Conservation (phyloP, 2,888 invertebrate genomes). For the Xiphydria camelus region DNA sequence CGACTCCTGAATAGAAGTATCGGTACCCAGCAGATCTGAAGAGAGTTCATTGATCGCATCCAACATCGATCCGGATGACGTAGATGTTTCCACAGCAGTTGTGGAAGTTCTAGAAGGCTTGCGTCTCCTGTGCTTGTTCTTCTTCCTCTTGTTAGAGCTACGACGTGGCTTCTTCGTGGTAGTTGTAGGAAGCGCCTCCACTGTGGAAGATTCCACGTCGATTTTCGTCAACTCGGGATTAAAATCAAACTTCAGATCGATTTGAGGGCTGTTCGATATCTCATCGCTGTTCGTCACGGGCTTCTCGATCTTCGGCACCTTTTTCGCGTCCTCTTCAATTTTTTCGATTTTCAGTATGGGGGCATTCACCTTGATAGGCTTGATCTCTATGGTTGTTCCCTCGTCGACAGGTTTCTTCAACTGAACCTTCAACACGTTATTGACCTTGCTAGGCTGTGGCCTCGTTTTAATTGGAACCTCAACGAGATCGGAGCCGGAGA, state of each 20-base stretch:
- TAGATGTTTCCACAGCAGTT: constrained; percentile 30
- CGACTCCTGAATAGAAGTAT: constrained; percentile 50
- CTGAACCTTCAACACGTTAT: constrained; percentile 44
- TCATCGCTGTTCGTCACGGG: constrained; percentile 54
- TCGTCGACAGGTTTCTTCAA: constrained; percentile 42
- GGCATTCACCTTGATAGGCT: constrained; percentile 41
- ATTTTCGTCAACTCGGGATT: constrained; percentile 52
- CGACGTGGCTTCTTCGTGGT: constrained; percentile 63
- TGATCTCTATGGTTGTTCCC: constrained; percentile 39
- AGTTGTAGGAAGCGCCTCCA: constrained; percentile 55
- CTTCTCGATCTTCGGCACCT: constrained; percentile 60
- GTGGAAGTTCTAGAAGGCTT: constrained; percentile 59
- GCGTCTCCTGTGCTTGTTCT: constrained; percentile 63
- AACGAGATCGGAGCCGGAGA: constrained; percentile 10
- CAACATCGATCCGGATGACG: constrained; percentile 40
- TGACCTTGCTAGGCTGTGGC: constrained; percentile 32
- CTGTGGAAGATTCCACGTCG: constrained; percentile 49
- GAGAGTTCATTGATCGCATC: constrained; percentile 18
- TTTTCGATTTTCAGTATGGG: constrained; percentile 44
- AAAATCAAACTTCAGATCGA: constrained; percentile 47
- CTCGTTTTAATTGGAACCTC: constrained; percentile 30
- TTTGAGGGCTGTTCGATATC: constrained; percentile 56
- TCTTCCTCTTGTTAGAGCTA: constrained; percentile 60
- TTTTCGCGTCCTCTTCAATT: constrained; percentile 41
- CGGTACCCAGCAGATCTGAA: constrained; percentile 13